Percentiles rank a stretch among this genome's conserved stretches.
Evolutionary conservation across 2,113 vertebrate species (phyloP).

Genomic region (Hypocryptadius cinnamomeus): DNA sequence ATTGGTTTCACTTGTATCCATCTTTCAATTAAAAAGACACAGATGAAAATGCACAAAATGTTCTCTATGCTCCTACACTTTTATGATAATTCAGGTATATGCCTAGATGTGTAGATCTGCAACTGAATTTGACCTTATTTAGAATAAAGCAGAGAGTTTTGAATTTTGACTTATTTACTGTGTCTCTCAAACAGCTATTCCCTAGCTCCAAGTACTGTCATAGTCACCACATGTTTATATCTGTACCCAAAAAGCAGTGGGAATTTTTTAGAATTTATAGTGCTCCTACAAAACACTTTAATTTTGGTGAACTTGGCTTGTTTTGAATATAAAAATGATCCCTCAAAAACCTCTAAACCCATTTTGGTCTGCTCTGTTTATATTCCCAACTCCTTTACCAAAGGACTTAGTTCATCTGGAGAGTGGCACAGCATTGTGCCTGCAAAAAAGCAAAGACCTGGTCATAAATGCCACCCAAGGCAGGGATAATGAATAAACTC

Average conservation of each 20-base stretch:
- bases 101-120: not conserved
- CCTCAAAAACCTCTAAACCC: not conserved
- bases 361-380: not conserved
- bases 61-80: not conserved
- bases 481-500: not conserved
- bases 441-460: not conserved
- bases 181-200: not conserved
- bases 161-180: not conserved
- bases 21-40: not conserved
- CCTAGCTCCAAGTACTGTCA: not conserved
- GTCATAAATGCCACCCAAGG: not conserved
- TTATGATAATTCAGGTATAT: not conserved
- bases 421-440: not conserved
- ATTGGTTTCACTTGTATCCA: not conserved
- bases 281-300: not conserved
- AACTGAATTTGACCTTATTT: not conserved
- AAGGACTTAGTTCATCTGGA: not conserved
- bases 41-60: not conserved
- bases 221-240: not conserved
- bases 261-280: not conserved
- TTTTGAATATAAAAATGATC: not conserved
- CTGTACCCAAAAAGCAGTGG: not conserved
- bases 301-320: not conserved
- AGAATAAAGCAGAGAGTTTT: not conserved
- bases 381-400: not conserved